Evolutionary conservation across 2,888 invertebrate genomes (phyloP).

Genomic region (Nemotelus pantherinus): DNA sequence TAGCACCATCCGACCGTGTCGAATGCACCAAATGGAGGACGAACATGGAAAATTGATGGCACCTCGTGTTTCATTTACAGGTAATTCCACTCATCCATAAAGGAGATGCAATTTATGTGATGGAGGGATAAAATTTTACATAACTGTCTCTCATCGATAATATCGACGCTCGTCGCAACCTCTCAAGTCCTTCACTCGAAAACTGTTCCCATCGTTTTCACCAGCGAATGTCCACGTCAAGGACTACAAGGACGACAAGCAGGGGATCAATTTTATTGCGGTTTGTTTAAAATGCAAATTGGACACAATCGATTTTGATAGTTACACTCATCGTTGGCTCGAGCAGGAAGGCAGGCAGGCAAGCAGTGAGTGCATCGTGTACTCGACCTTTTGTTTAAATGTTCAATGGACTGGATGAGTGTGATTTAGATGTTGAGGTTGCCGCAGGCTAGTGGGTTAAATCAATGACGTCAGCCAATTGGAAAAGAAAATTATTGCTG

Average conservation of each 20-base stretch:
- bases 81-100: slow-evolving; percentile 27
- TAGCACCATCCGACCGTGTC: not conserved
- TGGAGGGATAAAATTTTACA: slow-evolving; percentile 4
- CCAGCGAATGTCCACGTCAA: not conserved
- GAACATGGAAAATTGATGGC: slow-evolving; percentile 23
- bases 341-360: not conserved
- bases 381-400: slow-evolving; percentile 32
- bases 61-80: slow-evolving; percentile 25
- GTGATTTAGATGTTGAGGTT: slow-evolving; percentile 17
- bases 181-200: not conserved
- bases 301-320: slow-evolving; percentile 31
- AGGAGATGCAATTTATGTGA: not conserved
- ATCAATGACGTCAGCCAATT: not conserved
- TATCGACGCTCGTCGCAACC: not conserved
- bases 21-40: not conserved
- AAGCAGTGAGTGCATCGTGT: not conserved
- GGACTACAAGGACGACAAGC: not conserved
- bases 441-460: not conserved
- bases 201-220: not conserved
- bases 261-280: slow-evolving; percentile 26
- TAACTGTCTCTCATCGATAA: slow-evolving; percentile 6
- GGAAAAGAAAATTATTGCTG: not conserved
- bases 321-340: slow-evolving; percentile 9
- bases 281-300: slow-evolving; percentile 42
- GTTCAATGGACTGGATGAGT: slow-evolving; percentile 31